Conservation (phyloP, 2,888 invertebrate species). For the Parnassius glacialis region DNA sequence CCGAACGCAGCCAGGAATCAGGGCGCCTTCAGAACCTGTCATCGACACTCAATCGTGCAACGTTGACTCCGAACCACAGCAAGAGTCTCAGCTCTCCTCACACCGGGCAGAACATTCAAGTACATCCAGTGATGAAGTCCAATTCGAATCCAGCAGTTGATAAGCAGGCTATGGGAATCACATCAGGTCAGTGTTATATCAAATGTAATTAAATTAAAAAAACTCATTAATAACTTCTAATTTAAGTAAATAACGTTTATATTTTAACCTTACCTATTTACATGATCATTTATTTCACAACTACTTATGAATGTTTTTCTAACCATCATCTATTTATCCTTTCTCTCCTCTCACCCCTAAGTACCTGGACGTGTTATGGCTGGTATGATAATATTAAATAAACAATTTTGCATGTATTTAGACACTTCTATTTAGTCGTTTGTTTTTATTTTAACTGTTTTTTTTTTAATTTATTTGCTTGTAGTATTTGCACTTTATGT, state of each 20-base stretch:
- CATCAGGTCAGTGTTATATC: slow-evolving; percentile 51
- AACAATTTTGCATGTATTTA: slow-evolving; percentile 11
- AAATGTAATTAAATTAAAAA: too few relatives aligned
- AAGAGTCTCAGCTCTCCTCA: slow-evolving; percentile 71
- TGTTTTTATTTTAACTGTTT: not conserved
- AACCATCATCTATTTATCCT: not conserved
- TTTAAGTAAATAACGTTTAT: too few relatives aligned
- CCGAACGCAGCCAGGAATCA: slow-evolving; percentile 64
- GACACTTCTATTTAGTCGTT: slow-evolving; percentile 15
- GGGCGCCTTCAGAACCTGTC: slow-evolving; percentile 48
- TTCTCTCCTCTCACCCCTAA: slow-evolving; percentile 30
- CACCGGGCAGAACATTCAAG: slow-evolving; percentile 64
- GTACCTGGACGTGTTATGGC: slow-evolving; percentile 66
- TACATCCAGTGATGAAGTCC: slow-evolving; percentile 75
- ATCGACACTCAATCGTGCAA: slow-evolving; percentile 43
- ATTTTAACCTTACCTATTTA: too few relatives aligned
- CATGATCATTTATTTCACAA: too few relatives aligned
- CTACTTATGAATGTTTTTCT: not conserved
- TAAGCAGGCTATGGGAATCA: slow-evolving; percentile 75
- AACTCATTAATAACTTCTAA: too few relatives aligned
- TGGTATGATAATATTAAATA: slow-evolving; percentile 49
- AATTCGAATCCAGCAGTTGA: slow-evolving; percentile 76
- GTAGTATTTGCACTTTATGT: too few relatives aligned
- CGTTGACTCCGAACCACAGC: slow-evolving; percentile 65
- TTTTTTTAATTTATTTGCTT: not conserved